These are phyloP conservation scores for Rhopilema esculentum DNA, from an alignment of 30 jellyfish, hydroid and myxozoan genomes.

Conservation along the genomic window DNA sequence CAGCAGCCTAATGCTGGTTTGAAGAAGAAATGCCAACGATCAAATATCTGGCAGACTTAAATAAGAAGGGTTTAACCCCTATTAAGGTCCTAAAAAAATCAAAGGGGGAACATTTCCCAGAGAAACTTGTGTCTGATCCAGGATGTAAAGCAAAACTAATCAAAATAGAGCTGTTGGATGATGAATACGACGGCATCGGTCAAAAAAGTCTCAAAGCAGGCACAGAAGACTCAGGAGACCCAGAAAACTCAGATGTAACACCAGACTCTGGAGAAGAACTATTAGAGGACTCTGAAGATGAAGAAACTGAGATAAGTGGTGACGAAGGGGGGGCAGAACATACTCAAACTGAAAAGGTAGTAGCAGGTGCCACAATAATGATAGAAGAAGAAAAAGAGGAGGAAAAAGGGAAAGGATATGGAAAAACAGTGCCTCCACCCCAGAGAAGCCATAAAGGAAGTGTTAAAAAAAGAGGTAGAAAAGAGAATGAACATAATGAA, in stretches of 20 bases:
- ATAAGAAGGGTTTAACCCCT: constrained; percentile 10
- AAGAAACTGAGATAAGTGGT: constrained; percentile 7
- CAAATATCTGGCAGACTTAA: constrained; percentile 17
- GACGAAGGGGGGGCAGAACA: constrained; percentile 13
- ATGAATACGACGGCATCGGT: constrained; percentile 7
- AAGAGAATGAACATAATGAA: constrained; percentile 16
- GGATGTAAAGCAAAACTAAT: constrained; percentile 5
- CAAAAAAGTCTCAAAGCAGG: constrained; percentile 13
- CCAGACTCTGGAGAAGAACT: constrained; percentile 1
- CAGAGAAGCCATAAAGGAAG: constrained; percentile 23
- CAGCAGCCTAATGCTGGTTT: constrained; percentile 23
- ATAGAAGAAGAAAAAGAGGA: constrained; percentile 19
- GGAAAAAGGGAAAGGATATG: constrained; percentile 8
- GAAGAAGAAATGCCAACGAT: constrained; percentile 5
- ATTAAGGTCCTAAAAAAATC: background rate
- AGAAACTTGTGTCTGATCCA: constrained; percentile 18
- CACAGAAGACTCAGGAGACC: constrained; percentile 34
- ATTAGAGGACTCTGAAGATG: constrained; percentile 13
- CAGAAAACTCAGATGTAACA: constrained; percentile 23
- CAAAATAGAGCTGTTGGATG: constrained; percentile 16
- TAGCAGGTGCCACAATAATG: constrained; percentile 17
- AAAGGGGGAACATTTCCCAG: constrained; percentile 11
- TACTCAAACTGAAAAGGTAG: constrained; percentile 9
- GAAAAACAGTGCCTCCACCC: constrained; percentile 19
- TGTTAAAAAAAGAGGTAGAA: constrained; percentile 12